These are phyloP conservation scores for Rhogogaster chlorosoma DNA, from an alignment of 2,888 invertebrate genomes.

Conservation along the genomic window DNA sequence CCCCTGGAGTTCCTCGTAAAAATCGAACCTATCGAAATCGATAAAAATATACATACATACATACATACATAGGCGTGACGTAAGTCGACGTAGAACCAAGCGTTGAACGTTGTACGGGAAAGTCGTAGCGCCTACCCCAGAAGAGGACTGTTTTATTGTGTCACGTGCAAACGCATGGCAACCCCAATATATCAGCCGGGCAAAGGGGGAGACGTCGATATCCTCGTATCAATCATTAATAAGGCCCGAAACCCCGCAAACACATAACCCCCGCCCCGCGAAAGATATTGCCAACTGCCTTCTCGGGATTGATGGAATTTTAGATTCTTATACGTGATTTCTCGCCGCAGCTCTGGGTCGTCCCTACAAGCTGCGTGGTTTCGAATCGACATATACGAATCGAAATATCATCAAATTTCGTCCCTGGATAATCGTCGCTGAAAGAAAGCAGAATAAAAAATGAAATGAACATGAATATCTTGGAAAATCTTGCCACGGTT, in stretches of 20 bases:
- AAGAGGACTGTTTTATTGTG: conserved; percentile 72
- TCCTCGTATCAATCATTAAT: conserved; percentile 78
- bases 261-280: conserved; percentile 66
- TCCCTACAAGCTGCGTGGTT: conserved; percentile 3
- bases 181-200: conserved; percentile 75
- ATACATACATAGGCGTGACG: conserved; percentile 46
- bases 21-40: conserved; percentile 68
- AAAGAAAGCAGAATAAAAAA: neutral
- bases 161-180: conserved; percentile 75
- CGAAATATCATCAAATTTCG: conserved; percentile 38
- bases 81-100: conserved; percentile 49
- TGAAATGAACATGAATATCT: neutral
- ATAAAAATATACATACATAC: conserved; percentile 62
- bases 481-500: neutral
- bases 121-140: conserved; percentile 32
- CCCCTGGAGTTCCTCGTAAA: conserved; percentile 56
- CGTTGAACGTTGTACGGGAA: conserved; percentile 12
- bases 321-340: conserved; percentile 75
- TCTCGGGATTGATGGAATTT: conserved; percentile 76
- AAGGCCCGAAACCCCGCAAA: conserved; percentile 74
- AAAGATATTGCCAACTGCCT: conserved; percentile 62
- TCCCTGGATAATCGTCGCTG: conserved; percentile 28
- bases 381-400: neutral
- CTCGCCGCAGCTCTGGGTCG: conserved; percentile 48
- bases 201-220: conserved; percentile 77